Evolutionary conservation across 2,888 invertebrate species (phyloP).

Genomic region (Acleris laterana): DNA sequence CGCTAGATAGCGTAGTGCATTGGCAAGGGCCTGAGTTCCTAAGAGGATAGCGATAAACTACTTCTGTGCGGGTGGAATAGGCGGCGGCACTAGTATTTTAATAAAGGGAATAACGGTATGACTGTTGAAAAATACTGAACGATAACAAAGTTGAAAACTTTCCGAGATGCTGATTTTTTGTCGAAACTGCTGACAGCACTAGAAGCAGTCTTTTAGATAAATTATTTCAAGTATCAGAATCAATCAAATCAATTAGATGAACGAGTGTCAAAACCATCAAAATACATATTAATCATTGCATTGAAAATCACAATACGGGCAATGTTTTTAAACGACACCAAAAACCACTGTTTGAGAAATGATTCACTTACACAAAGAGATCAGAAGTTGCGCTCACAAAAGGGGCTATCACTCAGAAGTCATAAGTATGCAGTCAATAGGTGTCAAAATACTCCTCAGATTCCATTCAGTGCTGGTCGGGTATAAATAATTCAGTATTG

Average conservation of each 20-base stretch:
- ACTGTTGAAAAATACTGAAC: too few species aligned
- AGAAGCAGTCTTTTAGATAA: too few species aligned
- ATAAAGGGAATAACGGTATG: too few species aligned
- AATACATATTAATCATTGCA: conserved; percentile 5
- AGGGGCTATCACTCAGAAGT: conserved; percentile 75
- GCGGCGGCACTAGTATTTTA: too few species aligned
- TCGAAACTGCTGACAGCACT: too few species aligned
- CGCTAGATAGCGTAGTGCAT: too few species aligned
- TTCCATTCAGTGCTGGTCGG: conserved; percentile 69
- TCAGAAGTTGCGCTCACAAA: conserved; percentile 63
- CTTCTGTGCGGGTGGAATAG: too few species aligned
- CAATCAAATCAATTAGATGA: not conserved
- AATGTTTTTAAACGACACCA: conserved; percentile 5
- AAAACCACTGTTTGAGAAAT: conserved; percentile 40
- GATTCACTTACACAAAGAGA: conserved; percentile 57
- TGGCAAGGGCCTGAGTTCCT: too few species aligned
- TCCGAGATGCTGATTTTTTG: too few species aligned
- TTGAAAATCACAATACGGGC: not conserved
- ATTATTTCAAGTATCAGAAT: too few species aligned
- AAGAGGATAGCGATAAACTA: too few species aligned
- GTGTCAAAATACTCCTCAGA: conserved; percentile 66
- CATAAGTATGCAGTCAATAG: conserved; percentile 79
- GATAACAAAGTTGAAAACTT: too few species aligned
- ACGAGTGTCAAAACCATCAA: conserved; percentile 3
- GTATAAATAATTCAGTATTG: conserved; percentile 80